Evolutionary conservation across 2,113 vertebrate genomes (phyloP), one percentile per base, ranked within the genome.

Genomic region (Etia nguti): DNA sequence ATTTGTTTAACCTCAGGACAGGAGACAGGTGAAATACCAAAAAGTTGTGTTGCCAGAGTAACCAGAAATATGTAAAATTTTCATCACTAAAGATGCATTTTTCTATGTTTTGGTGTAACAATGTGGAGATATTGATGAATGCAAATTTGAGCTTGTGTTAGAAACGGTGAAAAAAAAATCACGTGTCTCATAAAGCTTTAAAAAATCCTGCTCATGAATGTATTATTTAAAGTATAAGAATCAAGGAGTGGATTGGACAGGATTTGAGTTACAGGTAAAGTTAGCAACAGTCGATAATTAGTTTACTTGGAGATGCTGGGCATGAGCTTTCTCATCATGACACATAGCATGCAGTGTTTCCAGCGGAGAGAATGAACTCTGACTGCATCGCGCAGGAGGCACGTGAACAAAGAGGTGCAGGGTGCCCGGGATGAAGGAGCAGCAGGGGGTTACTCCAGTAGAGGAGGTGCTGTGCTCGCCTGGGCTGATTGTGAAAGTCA

Each of bases 1-100:
- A 93, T 92, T 93, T 94, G 87, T 93, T 93, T 87, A 92, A 95
- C 90, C 86, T 90, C 91, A 93, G 82, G 91, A 87, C 85, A 89
- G 81, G 86, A 80, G 80, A 90, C 75, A 87, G 82, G 86, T 87
- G 50, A 92, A 80, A 90, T 57, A 50, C 8, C 88, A 90, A 85
- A 55, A 46, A 10, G 54, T 24, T 56, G 18, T 46, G 56, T 90
- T 91, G 83, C 80, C 59, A 86, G 65, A 90, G 77, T 80, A 86
- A 88, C 24, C 3, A 6, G 59, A 80, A 89, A 81, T 43, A 57
- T 20, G 24, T 15, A 77, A 59, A 57, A 73, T 87, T 79, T 83
- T 81, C 34, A 75, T 75, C 13, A 62, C 6, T 50, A 36, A 41
- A 84, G 20, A 52, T 5, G 12, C n/a, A 5, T 36, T 86, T 80